Evolutionary conservation across 2,888 invertebrate species (phyloP).

Genomic region (Drosophila nr. fundita): DNA sequence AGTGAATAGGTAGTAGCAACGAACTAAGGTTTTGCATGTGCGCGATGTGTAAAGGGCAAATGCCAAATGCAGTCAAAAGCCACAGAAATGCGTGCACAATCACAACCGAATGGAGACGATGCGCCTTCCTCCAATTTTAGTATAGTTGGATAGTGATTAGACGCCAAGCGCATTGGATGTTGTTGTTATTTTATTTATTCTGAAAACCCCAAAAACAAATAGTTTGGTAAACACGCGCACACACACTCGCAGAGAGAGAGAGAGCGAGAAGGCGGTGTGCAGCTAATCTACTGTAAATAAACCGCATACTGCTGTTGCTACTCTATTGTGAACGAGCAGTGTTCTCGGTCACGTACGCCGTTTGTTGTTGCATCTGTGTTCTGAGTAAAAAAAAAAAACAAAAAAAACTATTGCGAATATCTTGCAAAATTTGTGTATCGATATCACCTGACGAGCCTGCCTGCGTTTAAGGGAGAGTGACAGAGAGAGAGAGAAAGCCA

Average conservation of each 20-base stretch:
- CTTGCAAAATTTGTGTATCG: constrained; percentile 21
- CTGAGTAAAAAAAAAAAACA: constrained; percentile 14
- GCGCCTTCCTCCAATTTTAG: constrained; percentile 30
- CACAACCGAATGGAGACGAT: constrained; percentile 9
- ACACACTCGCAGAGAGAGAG: constrained; percentile 23
- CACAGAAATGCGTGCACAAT: constrained; percentile 15
- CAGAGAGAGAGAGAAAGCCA: not conserved
- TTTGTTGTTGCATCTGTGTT: constrained; percentile 58
- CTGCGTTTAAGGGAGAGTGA: constrained; percentile 22
- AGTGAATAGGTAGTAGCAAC: not conserved
- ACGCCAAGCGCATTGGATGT: constrained; percentile 20
- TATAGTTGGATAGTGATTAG: constrained; percentile 36
- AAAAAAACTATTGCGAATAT: constrained; percentile 47
- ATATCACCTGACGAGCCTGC: constrained; percentile 38
- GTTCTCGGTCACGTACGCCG: constrained; percentile 76
- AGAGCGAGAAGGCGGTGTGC: constrained; percentile 11
- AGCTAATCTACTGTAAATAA: constrained; percentile 75
- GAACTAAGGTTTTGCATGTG: constrained; percentile 7
- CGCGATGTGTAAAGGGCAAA: not conserved
- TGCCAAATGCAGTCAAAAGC: constrained; percentile 1
- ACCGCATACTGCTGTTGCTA: constrained; percentile 41
- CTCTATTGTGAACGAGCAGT: constrained; percentile 70
- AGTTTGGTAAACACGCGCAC: constrained; percentile 14
- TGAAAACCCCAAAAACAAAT: constrained; percentile 2
- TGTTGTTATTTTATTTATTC: not conserved